Base-by-base conservation (phyloP, 1,140 invertebrate genomes). In the Hypothenemus hampei region DNA sequence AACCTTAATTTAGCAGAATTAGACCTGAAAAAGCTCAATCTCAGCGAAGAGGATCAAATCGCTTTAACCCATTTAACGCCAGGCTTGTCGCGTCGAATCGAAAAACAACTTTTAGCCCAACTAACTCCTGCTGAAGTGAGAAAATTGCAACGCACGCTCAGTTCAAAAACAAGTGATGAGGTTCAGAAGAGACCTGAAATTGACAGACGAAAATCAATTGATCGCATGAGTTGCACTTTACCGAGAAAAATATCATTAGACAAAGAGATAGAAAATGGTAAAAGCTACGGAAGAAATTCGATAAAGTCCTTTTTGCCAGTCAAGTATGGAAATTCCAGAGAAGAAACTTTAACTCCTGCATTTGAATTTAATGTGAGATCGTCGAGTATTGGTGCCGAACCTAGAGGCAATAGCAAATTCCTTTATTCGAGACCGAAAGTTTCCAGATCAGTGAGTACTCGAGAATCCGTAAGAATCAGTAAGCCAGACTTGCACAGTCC, bases 41-140 rank as follows among this genome's bases (percentile, higher is more conserved):
- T 84, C 19, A 80, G 79, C 56, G 81, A 83, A 69, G 76, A 78
- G 63, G 82, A 84, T 71, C 72, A 80, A 59, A 75, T 77, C 59
- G 81, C 81, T 50, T 68, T 84, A 62, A 82, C 80, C 4, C 80
- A 78, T 58, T 75, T 84, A 36, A 82, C 81, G 41, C 81, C 81
- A 6, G 80, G 77, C 44, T 67, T 83, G 58, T 80, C 81, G 33
- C 77, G 78, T 58, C 75, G 80, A 22, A 77, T 82, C 61, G 80
- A 82, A 71, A 79, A 76, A 58, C 80, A 83, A 67, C 70, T 83
- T 54, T 69, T 82, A 33, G 77, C 79, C 46, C 80, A 81, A 65
- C 67, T 83, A 57, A 79, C 81, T 20, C 78, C 80, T 4, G 78
- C 76, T 48, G 80, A 81, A 68, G 78, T 78, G 3, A 72, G 75